Conservation (phyloP, 2,113 vertebrate species). For the Marmota flaviventris region DNA sequence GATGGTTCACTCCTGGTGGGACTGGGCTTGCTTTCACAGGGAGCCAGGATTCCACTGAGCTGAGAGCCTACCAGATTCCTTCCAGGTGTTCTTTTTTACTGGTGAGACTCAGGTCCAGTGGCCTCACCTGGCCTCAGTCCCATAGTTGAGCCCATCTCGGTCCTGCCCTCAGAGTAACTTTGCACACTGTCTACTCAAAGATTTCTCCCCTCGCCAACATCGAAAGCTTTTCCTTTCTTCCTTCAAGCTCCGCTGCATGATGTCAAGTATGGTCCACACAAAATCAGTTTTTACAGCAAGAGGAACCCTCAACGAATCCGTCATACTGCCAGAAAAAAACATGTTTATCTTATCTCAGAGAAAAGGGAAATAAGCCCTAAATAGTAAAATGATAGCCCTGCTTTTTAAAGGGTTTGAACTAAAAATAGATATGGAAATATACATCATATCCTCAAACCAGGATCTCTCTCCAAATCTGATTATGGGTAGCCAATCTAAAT, state of each 20-base stretch:
- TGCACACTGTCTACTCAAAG: not conserved
- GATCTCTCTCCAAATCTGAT: conserved; percentile 47
- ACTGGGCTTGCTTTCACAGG: not conserved
- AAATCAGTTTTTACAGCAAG: not conserved
- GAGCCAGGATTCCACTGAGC: not conserved
- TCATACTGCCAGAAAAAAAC: not conserved
- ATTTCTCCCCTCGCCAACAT: not conserved
- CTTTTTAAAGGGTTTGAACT: conserved; percentile 35
- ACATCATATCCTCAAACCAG: not conserved
- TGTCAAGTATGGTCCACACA: not conserved
- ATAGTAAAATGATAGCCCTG: conserved; percentile 33
- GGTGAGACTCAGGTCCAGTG: not conserved
- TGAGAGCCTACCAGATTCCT: not conserved
- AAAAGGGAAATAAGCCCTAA: conserved; percentile 10
- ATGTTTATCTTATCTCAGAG: conserved; percentile 7
- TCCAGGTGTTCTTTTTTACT: not conserved
- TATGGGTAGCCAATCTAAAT: not conserved
- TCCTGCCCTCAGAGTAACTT: not conserved
- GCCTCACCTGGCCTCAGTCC: not conserved
- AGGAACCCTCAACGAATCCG: not conserved
- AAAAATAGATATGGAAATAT: conserved; percentile 31
- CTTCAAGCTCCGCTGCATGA: not conserved
- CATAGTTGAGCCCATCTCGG: not conserved
- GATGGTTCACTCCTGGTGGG: not conserved
- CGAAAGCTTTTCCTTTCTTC: not conserved